phyloP scores from a whole-genome alignment of 2,888 invertebrate species.

The Beris chalybata region DNA sequence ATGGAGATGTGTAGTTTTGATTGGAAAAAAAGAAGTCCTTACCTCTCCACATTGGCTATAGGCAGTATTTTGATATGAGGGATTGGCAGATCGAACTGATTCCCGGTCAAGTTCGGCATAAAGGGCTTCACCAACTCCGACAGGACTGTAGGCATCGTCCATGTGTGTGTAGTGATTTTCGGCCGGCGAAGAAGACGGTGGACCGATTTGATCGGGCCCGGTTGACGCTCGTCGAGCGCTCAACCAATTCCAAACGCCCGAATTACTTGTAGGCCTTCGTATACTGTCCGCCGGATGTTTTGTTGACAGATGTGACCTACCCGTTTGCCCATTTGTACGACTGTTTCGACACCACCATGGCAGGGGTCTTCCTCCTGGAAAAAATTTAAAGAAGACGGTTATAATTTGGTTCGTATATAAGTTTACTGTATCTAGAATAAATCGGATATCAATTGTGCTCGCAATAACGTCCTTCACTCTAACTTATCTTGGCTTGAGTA shows the following conservation, averaged over 20 bases:
- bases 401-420: not conserved
- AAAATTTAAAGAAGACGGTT: not conserved
- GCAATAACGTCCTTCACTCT: no score
- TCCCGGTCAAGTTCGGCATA: constrained; percentile 72
- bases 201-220: constrained; percentile 58
- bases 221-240: constrained; percentile 53
- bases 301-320: constrained; percentile 52
- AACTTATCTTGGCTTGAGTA: no score
- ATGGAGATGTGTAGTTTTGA: not conserved
- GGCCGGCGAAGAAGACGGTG: constrained; percentile 60
- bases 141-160: constrained; percentile 64
- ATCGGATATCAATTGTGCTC: no score
- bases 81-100: constrained; percentile 58
- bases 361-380: constrained; percentile 52
- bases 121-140: constrained; percentile 64
- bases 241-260: constrained; percentile 56
- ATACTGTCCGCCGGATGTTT: constrained; percentile 57
- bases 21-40: constrained; percentile 34
- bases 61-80: constrained; percentile 72
- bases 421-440: no score
- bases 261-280: constrained; percentile 56
- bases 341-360: constrained; percentile 58
- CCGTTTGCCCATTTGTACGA: constrained; percentile 51
- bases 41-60: constrained; percentile 61
- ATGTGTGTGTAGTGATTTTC: constrained; percentile 75